Evolutionary conservation across 2,888 invertebrate genomes (phyloP).

Genomic region (Drosophila anomalata): DNA sequence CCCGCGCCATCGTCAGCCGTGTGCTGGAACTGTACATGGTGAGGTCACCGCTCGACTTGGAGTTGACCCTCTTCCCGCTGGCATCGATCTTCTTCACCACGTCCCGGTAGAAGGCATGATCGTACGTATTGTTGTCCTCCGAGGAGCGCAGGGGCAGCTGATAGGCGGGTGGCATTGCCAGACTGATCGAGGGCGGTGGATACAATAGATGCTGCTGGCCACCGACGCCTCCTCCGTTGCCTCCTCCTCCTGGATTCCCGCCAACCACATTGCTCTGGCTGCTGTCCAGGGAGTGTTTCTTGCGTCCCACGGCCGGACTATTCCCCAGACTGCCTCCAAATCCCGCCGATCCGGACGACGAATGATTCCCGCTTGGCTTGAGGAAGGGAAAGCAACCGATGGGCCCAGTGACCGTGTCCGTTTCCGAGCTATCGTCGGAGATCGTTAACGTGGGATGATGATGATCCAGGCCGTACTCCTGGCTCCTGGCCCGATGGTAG

Average conservation of each 20-base stretch:
- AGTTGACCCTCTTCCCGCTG: conserved; percentile 79
- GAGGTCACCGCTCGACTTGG: conserved; percentile 83
- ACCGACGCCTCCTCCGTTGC: neutral
- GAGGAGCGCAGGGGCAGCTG: conserved; percentile 18
- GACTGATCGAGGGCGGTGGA: conserved; percentile 29
- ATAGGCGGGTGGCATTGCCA: neutral
- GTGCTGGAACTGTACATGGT: conserved; percentile 82
- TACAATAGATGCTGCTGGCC: conserved; percentile 13
- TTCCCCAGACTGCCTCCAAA: conserved; percentile 76
- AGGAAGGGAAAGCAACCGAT: conserved; percentile 81
- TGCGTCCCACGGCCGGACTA: conserved; percentile 79
- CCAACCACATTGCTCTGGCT: conserved; percentile 40
- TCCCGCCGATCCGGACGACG: conserved; percentile 4
- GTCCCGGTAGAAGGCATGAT: conserved; percentile 83
- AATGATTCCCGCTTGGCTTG: conserved; percentile 33
- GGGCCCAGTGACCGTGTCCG: conserved; percentile 70
- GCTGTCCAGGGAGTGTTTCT: conserved; percentile 83
- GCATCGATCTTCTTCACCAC: conserved; percentile 75
- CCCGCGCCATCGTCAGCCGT: conserved; percentile 53
- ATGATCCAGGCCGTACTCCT: conserved; percentile 81
- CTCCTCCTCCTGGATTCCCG: neutral
- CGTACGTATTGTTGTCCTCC: conserved; percentile 81
- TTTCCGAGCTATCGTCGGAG: conserved; percentile 69
- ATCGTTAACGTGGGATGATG: conserved; percentile 15
- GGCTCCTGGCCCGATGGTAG: conserved; percentile 73